Conservation (phyloP, 2,888 invertebrate genomes). For the Watsonalla cultraria region DNA sequence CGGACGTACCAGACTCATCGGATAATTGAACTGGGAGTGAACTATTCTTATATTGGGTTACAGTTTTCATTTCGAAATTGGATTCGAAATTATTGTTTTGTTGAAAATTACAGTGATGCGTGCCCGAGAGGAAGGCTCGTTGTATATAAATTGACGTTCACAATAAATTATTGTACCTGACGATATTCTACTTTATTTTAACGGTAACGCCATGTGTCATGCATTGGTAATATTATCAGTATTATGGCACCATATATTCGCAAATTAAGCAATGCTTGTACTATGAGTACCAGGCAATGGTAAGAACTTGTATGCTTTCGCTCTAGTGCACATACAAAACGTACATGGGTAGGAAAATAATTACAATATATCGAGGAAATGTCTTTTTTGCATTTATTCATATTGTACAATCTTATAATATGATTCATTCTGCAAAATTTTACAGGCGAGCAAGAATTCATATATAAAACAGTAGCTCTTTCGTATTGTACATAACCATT, state of each 20-base stretch:
- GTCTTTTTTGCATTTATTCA: constrained; percentile 79
- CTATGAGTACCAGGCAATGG: no score
- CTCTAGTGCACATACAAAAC: background rate
- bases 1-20: constrained; percentile 53
- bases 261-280: background rate
- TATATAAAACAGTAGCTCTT: constrained; percentile 79
- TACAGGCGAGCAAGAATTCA: constrained; percentile 80
- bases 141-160: constrained; percentile 21
- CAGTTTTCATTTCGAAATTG: constrained; percentile 8
- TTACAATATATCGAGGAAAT: constrained; percentile 68
- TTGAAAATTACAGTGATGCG: constrained; percentile 22
- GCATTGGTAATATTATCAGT: constrained; percentile 3
- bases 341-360: constrained; percentile 18
- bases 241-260: constrained; percentile 4
- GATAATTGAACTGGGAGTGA: constrained; percentile 30
- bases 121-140: constrained; percentile 1
- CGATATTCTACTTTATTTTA: constrained; percentile 7
- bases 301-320: background rate
- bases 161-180: constrained; percentile 39
- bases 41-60: background rate
- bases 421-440: constrained; percentile 79
- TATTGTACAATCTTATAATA: constrained; percentile 79
- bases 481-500: constrained; percentile 78
- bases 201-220: background rate
- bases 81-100: constrained; percentile 10